These are phyloP conservation scores for Oreocharis arfaki DNA, from an alignment of 2,113 vertebrate species.

Conservation along the genomic window DNA sequence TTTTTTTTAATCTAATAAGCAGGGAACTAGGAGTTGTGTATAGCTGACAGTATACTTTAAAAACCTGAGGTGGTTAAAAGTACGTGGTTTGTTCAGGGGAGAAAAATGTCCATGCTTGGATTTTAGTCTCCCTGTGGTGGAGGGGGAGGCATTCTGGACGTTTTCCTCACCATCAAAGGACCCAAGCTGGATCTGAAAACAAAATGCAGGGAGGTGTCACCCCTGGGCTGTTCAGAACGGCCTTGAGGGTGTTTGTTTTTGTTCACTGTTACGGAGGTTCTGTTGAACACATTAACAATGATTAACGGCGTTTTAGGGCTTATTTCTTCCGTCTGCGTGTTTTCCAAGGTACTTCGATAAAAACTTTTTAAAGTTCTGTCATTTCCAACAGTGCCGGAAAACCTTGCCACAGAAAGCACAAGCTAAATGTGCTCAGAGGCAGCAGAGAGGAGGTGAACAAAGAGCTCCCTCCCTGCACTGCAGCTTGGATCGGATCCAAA, in stretches of 20 bases:
- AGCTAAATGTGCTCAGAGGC: not conserved
- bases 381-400: not conserved
- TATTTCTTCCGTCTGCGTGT: not conserved
- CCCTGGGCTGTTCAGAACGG: not conserved
- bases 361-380: not conserved
- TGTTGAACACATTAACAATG: not conserved
- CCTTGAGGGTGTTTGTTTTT: not conserved
- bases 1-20: not conserved
- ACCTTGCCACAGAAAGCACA: not conserved
- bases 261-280: not conserved
- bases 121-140: not conserved
- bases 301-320: not conserved
- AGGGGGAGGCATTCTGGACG: not conserved
- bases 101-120: not conserved
- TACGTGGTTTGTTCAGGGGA: not conserved
- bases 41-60: not conserved
- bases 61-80: not conserved
- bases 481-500: constrained; percentile 47
- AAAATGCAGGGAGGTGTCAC: not conserved
- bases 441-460: constrained; percentile 12
- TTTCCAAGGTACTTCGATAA: not conserved
- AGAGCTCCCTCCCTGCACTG: constrained; percentile 46
- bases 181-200: not conserved
- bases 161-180: not conserved
- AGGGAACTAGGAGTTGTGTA: not conserved